phyloP scores from a whole-genome alignment of 2,113 vertebrate species.

The Vulpes ferrilata region DNA sequence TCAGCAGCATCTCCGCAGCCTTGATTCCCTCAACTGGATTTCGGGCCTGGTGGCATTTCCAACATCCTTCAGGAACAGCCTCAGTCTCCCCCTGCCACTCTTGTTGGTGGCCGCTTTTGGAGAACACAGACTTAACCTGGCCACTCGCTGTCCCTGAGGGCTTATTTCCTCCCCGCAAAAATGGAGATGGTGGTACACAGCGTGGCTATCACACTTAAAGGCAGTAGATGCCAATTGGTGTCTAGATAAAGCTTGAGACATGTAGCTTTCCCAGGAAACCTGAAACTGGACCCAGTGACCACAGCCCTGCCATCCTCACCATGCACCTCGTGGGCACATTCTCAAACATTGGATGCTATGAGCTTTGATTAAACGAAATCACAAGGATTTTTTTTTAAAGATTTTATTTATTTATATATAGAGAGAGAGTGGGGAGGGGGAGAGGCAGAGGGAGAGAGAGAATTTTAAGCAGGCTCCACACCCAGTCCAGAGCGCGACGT shows the following conservation, averaged over 20 bases:
- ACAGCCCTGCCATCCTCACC: accelerated
- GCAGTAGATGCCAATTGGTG: accelerated
- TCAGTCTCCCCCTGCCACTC: accelerated
- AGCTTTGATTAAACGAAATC: neutral
- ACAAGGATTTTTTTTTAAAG: neutral
- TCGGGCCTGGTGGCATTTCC: accelerated
- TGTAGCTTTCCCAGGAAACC: neutral
- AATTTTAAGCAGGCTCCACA: neutral
- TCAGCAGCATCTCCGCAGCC: too few relatives aligned
- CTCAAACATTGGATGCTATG: accelerated
- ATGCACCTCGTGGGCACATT: accelerated
- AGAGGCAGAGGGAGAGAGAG: neutral
- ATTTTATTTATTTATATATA: neutral
- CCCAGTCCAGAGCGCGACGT: neutral
- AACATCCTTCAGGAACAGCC: accelerated
- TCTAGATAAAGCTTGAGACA: accelerated
- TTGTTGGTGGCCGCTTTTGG: neutral
- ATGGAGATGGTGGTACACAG: accelerated
- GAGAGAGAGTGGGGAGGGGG: neutral
- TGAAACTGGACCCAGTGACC: accelerated
- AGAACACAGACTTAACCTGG: neutral
- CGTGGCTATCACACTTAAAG: neutral
- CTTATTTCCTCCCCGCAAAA: neutral
- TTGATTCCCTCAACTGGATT: accelerated
- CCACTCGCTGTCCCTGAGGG: neutral